Conservation (phyloP, 1,140 invertebrate genomes). For the Hetaerina americana region DNA sequence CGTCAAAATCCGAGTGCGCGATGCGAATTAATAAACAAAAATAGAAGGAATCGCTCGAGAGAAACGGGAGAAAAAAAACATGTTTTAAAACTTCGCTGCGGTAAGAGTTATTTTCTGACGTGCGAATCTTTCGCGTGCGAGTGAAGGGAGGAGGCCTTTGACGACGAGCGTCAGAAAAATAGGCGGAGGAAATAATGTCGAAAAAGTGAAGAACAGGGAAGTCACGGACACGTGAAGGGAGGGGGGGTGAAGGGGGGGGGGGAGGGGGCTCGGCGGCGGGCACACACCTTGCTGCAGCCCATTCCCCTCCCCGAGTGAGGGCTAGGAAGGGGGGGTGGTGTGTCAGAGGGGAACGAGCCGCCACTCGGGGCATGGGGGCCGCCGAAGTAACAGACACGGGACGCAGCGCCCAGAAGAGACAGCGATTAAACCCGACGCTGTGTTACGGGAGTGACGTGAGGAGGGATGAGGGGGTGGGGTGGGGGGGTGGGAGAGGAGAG, state of each 20-base stretch:
- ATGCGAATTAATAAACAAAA: no score
- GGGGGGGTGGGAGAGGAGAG: neutral
- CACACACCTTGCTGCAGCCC: no score
- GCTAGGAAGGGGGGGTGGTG: neutral
- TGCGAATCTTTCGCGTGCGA: no score
- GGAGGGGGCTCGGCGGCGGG: no score
- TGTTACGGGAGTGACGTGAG: neutral
- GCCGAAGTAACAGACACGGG: neutral
- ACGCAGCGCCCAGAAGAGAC: neutral
- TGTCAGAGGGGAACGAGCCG: neutral
- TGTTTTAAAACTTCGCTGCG: no score
- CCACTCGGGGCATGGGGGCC: neutral
- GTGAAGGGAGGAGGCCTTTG: no score
- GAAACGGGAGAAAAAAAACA: no score
- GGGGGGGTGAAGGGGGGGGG: neutral
- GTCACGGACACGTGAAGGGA: neutral
- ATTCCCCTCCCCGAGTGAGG: no score
- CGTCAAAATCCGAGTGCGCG: no score
- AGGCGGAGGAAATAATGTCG: neutral
- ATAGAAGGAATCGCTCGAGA: no score
- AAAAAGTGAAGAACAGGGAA: neutral
- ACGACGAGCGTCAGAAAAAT: no score
- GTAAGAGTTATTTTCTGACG: no score
- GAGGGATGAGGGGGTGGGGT: neutral
- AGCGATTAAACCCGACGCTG: neutral